Conservation (phyloP, 2,797 vertebrate genomes). For the Alfaro cultratus region DNA sequence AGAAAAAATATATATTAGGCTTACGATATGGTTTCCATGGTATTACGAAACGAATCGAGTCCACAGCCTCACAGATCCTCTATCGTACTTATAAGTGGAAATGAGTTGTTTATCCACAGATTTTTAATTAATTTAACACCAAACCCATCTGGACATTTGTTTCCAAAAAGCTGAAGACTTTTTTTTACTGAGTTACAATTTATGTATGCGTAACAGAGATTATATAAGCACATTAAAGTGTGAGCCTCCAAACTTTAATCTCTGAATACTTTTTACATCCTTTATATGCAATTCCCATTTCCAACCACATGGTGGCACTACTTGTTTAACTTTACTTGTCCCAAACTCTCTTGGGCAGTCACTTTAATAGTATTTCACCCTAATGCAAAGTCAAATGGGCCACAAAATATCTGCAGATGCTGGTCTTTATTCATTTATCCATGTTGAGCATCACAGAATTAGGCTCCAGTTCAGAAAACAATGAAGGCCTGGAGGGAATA, state of each 20-base stretch:
- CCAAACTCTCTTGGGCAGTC: not conserved
- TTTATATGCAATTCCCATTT: constrained; percentile 9
- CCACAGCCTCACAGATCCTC: not conserved
- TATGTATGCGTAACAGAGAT: not conserved
- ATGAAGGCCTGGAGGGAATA: constrained; percentile 22
- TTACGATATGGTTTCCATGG: not conserved
- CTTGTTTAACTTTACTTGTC: constrained; percentile 11
- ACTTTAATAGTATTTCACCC: not conserved
- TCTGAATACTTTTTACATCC: not conserved
- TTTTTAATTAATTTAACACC: not conserved
- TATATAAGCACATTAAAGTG: not conserved
- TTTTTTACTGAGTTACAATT: not conserved
- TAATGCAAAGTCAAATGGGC: constrained; percentile 44
- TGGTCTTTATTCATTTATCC: constrained; percentile 17
- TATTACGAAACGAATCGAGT: not conserved
- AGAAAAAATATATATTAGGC: not conserved
- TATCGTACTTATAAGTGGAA: not conserved
- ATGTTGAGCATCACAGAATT: constrained; percentile 22
- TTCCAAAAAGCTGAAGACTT: not conserved
- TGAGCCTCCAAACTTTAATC: not conserved
- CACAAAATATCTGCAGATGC: constrained; percentile 35
- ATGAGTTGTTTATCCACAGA: not conserved
- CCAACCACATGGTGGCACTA: constrained; percentile 51
- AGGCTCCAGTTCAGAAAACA: constrained; percentile 54
- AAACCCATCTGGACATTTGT: not conserved